These are phyloP conservation scores for Bos javanicus DNA, from an alignment of 2,113 vertebrate genomes.

Conservation along the genomic window DNA sequence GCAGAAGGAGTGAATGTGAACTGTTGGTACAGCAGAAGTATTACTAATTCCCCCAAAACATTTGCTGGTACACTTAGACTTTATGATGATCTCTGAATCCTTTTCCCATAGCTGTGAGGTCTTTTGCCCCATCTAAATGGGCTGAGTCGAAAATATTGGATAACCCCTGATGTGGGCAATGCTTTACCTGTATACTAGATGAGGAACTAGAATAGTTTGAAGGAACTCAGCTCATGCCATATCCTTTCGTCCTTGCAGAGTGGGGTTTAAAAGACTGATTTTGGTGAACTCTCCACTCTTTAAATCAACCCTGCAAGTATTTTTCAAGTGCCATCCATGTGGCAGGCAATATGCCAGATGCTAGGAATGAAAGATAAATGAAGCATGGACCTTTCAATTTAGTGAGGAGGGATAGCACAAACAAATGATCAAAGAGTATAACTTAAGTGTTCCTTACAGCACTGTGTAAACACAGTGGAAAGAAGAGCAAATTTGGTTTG, in stretches of 20 bases:
- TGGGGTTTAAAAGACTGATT: not conserved
- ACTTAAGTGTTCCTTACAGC: not conserved
- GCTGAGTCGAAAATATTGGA: not conserved
- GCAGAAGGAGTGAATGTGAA: not conserved
- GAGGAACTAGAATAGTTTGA: not conserved
- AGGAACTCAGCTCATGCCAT: not conserved
- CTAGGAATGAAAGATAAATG: not conserved
- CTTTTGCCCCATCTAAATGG: not conserved
- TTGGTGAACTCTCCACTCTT: not conserved
- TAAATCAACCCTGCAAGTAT: not conserved
- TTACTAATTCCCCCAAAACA: not conserved
- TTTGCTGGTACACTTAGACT: not conserved
- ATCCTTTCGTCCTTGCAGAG: not conserved
- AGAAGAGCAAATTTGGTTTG: not conserved
- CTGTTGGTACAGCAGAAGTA: not conserved
- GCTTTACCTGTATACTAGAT: not conserved
- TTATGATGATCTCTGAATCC: not conserved
- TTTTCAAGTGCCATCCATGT: not conserved
- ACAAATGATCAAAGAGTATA: not conserved
- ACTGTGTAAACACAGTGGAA: not conserved
- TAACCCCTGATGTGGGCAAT: not conserved
- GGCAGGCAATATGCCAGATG: not conserved
- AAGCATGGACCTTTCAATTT: not conserved
- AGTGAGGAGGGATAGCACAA: not conserved
- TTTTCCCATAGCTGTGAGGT: not conserved